Conservation (phyloP, 2,113 vertebrate species). For the Microtus pennsylvanicus region DNA sequence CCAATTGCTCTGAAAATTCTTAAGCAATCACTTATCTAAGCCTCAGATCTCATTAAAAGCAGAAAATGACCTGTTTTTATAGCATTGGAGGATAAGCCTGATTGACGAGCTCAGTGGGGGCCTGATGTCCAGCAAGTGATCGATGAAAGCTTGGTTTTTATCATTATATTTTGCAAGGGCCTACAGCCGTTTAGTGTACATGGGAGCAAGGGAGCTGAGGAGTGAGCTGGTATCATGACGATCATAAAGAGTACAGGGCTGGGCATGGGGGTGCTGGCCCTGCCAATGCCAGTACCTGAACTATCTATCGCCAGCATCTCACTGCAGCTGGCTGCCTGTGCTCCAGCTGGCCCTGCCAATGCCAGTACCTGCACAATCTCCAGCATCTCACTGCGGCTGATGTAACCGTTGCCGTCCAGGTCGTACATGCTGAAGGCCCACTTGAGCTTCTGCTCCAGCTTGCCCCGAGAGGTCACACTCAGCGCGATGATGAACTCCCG, state of each 20-base stretch:
- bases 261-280: background rate
- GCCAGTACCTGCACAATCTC: slow-evolving; percentile 91
- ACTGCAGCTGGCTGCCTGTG: slow-evolving; percentile 83
- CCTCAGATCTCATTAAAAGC: background rate
- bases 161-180: background rate
- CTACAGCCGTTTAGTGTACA: background rate
- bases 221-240: background rate
- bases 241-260: background rate
- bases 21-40: background rate
- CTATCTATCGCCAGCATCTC: slow-evolving; percentile 90
- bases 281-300: slow-evolving; percentile 84
- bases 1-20: background rate
- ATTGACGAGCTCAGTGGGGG: fast-evolving
- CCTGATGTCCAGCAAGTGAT: background rate
- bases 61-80: background rate
- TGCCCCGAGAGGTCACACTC: slow-evolving; percentile 90
- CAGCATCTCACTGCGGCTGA: slow-evolving; percentile 92
- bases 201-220: background rate
- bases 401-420: slow-evolving; percentile 92
- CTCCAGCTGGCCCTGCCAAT: background rate
- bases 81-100: background rate
- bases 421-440: slow-evolving; percentile 93
- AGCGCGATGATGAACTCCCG: slow-evolving; percentile 93
- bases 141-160: fast-evolving
- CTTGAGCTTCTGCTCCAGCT: slow-evolving; percentile 92